phyloP scores from a whole-genome alignment of 2,113 vertebrate species.

The Mobula hypostoma region DNA sequence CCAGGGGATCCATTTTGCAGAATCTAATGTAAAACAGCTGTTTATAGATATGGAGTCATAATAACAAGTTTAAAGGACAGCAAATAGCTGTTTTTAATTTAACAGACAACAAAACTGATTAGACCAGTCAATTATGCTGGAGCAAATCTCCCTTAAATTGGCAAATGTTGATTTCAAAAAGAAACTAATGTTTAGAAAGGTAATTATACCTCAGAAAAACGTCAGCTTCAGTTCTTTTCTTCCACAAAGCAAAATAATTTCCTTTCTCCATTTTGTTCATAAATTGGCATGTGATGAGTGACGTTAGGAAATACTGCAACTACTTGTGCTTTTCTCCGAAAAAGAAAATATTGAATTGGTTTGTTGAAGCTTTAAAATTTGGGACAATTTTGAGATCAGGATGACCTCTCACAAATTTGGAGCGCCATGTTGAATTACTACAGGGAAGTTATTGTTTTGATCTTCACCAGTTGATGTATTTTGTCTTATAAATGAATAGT shows the following conservation, averaged over 20 bases:
- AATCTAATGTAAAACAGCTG: slow-evolving; percentile 10
- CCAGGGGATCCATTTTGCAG: not conserved
- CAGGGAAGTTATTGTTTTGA: not conserved
- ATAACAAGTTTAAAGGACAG: not conserved
- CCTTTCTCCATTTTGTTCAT: not conserved
- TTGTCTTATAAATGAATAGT: no score
- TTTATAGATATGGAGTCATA: not conserved
- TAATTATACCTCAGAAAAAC: not conserved
- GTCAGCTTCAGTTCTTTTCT: not conserved
- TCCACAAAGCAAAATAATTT: not conserved
- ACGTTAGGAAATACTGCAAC: not conserved
- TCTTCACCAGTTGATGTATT: not conserved
- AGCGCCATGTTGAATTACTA: not conserved
- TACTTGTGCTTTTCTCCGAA: not conserved
- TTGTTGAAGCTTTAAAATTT: not conserved
- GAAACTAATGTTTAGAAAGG: not conserved
- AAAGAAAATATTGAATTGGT: not conserved
- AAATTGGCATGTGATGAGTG: not conserved
- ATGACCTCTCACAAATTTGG: not conserved
- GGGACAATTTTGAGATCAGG: not conserved
- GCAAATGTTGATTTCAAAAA: slow-evolving; percentile 12
- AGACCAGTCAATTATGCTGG: not conserved
- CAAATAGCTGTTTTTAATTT: not conserved
- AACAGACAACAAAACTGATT: not conserved
- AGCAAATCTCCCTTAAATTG: slow-evolving; percentile 28